phyloP scores from a whole-genome alignment of 2,797 vertebrate species.

The Alcedo quadribrachys region DNA sequence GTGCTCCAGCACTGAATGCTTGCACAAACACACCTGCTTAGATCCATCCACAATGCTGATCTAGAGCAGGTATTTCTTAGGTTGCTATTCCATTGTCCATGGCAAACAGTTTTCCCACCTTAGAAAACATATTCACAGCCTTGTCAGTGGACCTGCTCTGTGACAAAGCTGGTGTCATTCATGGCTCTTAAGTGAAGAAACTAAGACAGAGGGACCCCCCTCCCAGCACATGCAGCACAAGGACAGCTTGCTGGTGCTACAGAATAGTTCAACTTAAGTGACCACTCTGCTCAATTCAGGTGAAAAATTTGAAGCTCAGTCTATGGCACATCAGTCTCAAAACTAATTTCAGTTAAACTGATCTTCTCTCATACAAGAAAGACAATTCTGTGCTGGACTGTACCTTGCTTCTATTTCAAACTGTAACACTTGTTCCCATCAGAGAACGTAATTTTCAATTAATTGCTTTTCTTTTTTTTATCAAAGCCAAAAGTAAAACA shows the following conservation, averaged over 20 bases:
- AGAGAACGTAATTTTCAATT: background rate
- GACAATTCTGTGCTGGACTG: background rate
- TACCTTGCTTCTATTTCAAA: background rate
- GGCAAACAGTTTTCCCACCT: background rate
- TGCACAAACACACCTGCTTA: background rate
- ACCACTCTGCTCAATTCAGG: background rate
- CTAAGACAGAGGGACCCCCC: background rate
- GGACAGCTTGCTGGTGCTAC: background rate
- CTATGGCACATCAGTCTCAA: background rate
- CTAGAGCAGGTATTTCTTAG: background rate
- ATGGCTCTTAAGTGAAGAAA: background rate
- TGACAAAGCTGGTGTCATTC: background rate
- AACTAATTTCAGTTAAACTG: background rate
- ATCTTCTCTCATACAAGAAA: background rate
- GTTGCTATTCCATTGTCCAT: background rate
- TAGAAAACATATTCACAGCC: background rate
- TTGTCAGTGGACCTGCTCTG: background rate
- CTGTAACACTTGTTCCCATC: background rate
- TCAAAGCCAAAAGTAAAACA: conserved; percentile 16
- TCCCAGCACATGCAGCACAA: background rate
- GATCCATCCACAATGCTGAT: background rate
- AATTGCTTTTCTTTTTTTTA: background rate
- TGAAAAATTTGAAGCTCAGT: background rate
- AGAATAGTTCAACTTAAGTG: background rate
- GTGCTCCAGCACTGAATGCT: background rate